These are phyloP conservation scores for Steatornis caripensis DNA, from an alignment of 2,113 vertebrate genomes.

Conservation along the genomic window DNA sequence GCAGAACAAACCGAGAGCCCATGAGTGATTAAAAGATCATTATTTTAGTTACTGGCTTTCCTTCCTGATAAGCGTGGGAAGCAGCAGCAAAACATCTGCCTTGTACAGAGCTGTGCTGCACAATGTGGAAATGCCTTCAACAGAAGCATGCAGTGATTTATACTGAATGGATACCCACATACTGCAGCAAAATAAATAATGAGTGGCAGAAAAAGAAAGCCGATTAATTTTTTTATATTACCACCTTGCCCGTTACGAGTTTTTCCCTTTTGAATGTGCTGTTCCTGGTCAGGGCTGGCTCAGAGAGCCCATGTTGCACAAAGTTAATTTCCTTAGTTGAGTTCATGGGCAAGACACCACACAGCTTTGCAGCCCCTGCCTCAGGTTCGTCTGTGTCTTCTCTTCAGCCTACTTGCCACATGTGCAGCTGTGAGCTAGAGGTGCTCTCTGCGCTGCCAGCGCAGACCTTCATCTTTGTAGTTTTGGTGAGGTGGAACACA, in stretches of 20 bases:
- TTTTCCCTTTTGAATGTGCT: not conserved
- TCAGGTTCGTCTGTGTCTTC: not conserved
- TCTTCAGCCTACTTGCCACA: not conserved
- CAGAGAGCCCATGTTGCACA: not conserved
- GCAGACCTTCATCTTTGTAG: not conserved
- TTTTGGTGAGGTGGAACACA: not conserved
- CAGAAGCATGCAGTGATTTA: not conserved
- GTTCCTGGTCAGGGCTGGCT: not conserved
- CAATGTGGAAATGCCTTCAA: not conserved
- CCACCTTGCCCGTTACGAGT: too few relatives aligned
- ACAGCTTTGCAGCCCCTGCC: not conserved
- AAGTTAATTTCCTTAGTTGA: not conserved
- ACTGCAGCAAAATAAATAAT: not conserved
- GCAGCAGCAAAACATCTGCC: not conserved
- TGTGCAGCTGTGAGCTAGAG: not conserved
- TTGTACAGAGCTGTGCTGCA: not conserved
- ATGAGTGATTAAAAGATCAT: not conserved
- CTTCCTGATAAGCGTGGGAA: not conserved
- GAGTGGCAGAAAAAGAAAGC: not conserved
- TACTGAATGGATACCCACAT: not conserved
- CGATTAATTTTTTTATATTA: not conserved
- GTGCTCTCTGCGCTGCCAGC: not conserved
- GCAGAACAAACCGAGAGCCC: not conserved
- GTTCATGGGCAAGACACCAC: rapidly evolving
- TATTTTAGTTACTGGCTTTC: not conserved